These are phyloP conservation scores for Carcharodon carcharias DNA, from an alignment of 2,797 vertebrate species.

Conservation along the genomic window DNA sequence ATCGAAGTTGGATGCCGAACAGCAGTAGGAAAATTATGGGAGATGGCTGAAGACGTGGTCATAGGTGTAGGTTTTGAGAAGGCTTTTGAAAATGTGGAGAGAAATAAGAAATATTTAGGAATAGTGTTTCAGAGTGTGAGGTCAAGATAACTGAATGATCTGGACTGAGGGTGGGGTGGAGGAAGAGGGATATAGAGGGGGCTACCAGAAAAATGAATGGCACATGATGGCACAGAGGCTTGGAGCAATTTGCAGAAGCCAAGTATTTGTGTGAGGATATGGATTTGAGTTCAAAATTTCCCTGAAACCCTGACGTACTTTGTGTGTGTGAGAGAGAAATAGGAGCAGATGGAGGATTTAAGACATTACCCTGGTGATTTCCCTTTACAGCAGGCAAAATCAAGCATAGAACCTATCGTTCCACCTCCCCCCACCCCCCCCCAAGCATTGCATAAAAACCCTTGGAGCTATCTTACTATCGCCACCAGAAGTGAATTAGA, in stretches of 20 bases:
- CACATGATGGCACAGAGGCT: not conserved
- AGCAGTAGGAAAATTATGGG: not conserved
- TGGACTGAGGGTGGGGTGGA: not conserved
- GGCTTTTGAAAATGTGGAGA: not conserved
- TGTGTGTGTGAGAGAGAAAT: not conserved
- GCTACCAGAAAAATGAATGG: not conserved
- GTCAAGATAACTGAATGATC: not conserved
- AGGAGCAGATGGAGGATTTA: not conserved
- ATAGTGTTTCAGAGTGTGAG: not conserved
- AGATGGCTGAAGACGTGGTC: too few species aligned
- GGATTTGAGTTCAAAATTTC: not conserved
- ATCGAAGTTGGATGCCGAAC: not conserved
- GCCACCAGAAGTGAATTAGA: not conserved
- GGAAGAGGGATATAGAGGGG: not conserved
- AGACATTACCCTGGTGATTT: not conserved
- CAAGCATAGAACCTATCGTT: too few species aligned
- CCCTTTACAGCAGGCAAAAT: not conserved
- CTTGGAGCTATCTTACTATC: not conserved
- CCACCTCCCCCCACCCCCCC: too few species aligned
- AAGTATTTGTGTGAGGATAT: not conserved
- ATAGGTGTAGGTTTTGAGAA: not conserved
- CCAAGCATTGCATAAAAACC: not conserved
- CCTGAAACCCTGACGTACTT: not conserved
- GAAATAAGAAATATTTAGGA: not conserved
- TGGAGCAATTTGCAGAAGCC: not conserved